These are phyloP conservation scores for Tragelaphus buxtoni DNA, from an alignment of 2,113 vertebrate genomes.

Conservation along the genomic window DNA sequence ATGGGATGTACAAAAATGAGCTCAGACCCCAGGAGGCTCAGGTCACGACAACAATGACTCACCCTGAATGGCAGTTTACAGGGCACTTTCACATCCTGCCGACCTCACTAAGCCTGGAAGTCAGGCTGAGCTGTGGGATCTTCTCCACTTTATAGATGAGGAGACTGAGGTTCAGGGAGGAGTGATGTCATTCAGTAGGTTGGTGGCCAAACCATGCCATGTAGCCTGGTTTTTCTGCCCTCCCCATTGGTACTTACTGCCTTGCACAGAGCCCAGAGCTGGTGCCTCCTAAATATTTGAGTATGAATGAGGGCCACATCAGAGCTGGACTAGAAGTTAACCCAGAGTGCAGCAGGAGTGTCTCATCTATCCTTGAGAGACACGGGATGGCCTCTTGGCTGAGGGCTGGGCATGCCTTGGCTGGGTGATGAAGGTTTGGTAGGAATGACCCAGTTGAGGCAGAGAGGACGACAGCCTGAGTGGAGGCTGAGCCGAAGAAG, in stretches of 20 bases:
- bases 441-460: neutral
- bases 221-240: neutral
- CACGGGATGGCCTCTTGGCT: neutral
- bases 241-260: rapidly evolving
- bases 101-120: neutral
- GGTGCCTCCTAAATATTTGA: neutral
- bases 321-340: neutral
- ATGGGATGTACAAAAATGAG: neutral
- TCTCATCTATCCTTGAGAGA: neutral
- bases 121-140: neutral
- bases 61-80: neutral
- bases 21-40: neutral
- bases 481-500: neutral
- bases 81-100: neutral
- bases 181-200: neutral
- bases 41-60: neutral
- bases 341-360: neutral
- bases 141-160: neutral
- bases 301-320: neutral
- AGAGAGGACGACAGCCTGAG: neutral
- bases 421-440: neutral
- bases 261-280: neutral
- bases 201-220: neutral
- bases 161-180: neutral
- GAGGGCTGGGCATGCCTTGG: neutral